Evolutionary conservation across 2,888 invertebrate genomes (phyloP).

Genomic region (Trachelus tabidus): DNA sequence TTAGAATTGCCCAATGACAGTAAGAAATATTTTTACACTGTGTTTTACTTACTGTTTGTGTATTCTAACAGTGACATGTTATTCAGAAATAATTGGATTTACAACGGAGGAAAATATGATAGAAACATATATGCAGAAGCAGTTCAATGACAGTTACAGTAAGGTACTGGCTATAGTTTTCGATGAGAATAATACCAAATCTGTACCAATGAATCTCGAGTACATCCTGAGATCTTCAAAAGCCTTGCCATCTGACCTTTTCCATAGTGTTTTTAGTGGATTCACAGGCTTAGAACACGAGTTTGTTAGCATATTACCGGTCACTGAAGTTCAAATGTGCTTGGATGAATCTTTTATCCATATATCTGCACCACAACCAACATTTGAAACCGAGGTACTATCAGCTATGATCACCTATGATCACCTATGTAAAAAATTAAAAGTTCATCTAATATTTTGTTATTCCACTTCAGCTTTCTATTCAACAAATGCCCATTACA

Average conservation of each 20-base stretch:
- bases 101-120: conserved; percentile 49
- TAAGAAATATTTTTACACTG: conserved; percentile 27
- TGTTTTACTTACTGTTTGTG: neutral
- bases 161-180: conserved; percentile 52
- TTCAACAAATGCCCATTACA: conserved; percentile 61
- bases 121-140: conserved; percentile 37
- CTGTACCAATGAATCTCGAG: conserved; percentile 39
- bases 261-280: neutral
- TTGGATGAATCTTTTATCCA: conserved; percentile 50
- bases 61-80: neutral
- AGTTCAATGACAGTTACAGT: conserved; percentile 26
- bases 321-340: conserved; percentile 54
- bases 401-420: neutral
- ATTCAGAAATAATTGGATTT: conserved; percentile 41
- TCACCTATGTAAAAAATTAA: neutral
- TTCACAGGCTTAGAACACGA: neutral
- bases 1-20: conserved; percentile 38
- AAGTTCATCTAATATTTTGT: conserved; percentile 7
- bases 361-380: conserved; percentile 23
- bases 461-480: conserved; percentile 41
- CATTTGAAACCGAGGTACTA: neutral
- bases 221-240: conserved; percentile 50
- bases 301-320: conserved; percentile 23
- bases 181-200: conserved; percentile 26
- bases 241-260: neutral